Evolutionary conservation across 2,797 vertebrate genomes (phyloP).

Genomic region (Bradypus variegatus): DNA sequence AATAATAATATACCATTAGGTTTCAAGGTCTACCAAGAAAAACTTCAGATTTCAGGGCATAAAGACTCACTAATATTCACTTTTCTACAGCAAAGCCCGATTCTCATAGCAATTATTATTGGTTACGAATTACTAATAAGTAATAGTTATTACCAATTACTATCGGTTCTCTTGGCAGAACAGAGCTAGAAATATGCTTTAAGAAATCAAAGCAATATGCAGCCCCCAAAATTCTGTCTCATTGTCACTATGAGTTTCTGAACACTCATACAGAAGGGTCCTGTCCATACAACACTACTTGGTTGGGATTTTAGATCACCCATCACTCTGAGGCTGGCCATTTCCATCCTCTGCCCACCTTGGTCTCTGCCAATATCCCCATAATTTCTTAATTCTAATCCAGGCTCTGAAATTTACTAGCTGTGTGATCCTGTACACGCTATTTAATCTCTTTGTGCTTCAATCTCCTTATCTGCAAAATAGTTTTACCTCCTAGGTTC

Average conservation of each 20-base stretch:
- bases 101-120: background rate
- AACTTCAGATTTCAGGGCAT: background rate
- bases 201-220: conserved; percentile 25
- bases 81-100: background rate
- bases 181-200: conserved; percentile 7
- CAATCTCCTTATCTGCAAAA: conserved; percentile 3
- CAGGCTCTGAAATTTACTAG: background rate
- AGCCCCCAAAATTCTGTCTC: conserved; percentile 1
- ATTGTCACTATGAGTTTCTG: background rate
- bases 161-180: background rate
- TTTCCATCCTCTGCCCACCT: background rate
- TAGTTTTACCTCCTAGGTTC: background rate
- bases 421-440: background rate
- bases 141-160: background rate
- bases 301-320: background rate
- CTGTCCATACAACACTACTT: background rate
- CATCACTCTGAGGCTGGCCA: background rate
- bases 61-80: conserved; percentile 1
- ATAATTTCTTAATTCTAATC: conserved; percentile 25
- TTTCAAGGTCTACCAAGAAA: conserved; percentile 4
- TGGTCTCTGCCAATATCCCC: background rate
- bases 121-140: too few relatives aligned
- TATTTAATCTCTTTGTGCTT: conserved; percentile 20
- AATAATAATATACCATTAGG: too few relatives aligned
- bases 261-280: background rate